Percentiles rank a stretch among this genome's conserved stretches.
Evolutionary conservation across 1,140 invertebrate species (phyloP).

Genomic region (Drosophila rufa): DNA sequence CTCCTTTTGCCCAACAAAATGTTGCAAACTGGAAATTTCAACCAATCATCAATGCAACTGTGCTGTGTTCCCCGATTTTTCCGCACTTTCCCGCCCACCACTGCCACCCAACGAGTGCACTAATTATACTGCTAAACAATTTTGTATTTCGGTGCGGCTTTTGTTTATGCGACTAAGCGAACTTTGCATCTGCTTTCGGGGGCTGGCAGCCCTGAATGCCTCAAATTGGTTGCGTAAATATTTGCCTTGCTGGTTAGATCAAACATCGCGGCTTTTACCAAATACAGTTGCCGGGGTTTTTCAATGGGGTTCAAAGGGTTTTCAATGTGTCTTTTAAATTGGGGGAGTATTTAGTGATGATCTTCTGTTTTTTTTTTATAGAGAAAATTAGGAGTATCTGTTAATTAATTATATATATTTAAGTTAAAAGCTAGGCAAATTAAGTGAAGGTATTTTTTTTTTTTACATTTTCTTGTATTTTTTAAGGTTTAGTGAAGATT

Average conservation of each 20-base stretch:
- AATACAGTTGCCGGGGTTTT: not conserved
- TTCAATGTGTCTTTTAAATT: not conserved
- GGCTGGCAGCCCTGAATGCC: conserved; percentile 21
- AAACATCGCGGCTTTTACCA: conserved; percentile 6
- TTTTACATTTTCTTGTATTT: too few species aligned
- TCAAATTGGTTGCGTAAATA: conserved; percentile 65
- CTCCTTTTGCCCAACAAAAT: not conserved
- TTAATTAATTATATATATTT: too few species aligned
- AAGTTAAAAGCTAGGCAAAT: too few species aligned
- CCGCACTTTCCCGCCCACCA: not conserved
- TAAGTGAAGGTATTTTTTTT: too few species aligned
- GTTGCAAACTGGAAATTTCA: conserved; percentile 30
- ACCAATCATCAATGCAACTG: conserved; percentile 34
- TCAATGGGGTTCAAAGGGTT: not conserved
- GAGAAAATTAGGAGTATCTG: not conserved
- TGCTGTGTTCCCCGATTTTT: not conserved
- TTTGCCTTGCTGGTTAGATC: conserved; percentile 8
- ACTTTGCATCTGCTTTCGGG: conserved; percentile 30
- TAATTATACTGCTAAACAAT: conserved; percentile 71
- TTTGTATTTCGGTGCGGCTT: conserved; percentile 52
- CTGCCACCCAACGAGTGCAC: conserved; percentile 51
- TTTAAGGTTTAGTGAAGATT: too few species aligned
- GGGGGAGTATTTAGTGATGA: not conserved
- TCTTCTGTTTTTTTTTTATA: not conserved
- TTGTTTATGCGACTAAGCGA: conserved; percentile 56